These are phyloP conservation scores for Heliconius melpomene DNA, from an alignment of 1,140 invertebrate species.

Conservation along the genomic window DNA sequence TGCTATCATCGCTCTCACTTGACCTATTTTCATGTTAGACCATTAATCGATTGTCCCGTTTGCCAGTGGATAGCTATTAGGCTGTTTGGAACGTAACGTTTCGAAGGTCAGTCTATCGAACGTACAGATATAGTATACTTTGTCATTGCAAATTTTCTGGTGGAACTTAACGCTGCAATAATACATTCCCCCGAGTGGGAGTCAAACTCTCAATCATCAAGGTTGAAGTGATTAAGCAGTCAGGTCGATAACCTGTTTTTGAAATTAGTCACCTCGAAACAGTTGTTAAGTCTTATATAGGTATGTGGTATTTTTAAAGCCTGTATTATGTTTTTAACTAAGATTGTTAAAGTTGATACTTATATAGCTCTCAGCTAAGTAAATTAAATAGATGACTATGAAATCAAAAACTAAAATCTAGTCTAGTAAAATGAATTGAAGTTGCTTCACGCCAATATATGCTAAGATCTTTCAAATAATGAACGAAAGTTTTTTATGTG, in stretches of 20 bases:
- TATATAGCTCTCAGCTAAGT: too few relatives aligned
- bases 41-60: constrained; percentile 6
- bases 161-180: too few relatives aligned
- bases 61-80: background rate
- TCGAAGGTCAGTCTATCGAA: background rate
- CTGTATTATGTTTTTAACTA: background rate
- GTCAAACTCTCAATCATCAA: too few relatives aligned
- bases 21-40: background rate
- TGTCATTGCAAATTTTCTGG: too few relatives aligned
- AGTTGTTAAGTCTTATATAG: background rate
- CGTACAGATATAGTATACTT: background rate
- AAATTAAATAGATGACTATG: too few relatives aligned
- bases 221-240: background rate
- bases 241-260: background rate
- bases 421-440: too few relatives aligned
- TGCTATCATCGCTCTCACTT: background rate
- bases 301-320: background rate
- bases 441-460: too few relatives aligned
- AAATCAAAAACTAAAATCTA: too few relatives aligned
- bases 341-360: too few relatives aligned
- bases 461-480: too few relatives aligned
- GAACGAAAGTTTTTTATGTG: too few relatives aligned
- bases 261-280: background rate
- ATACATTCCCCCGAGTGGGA: too few relatives aligned
- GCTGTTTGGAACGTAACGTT: background rate